These are phyloP conservation scores for Sphenopsis melanotis DNA, from an alignment of 2,797 vertebrate genomes.

Conservation along the genomic window DNA sequence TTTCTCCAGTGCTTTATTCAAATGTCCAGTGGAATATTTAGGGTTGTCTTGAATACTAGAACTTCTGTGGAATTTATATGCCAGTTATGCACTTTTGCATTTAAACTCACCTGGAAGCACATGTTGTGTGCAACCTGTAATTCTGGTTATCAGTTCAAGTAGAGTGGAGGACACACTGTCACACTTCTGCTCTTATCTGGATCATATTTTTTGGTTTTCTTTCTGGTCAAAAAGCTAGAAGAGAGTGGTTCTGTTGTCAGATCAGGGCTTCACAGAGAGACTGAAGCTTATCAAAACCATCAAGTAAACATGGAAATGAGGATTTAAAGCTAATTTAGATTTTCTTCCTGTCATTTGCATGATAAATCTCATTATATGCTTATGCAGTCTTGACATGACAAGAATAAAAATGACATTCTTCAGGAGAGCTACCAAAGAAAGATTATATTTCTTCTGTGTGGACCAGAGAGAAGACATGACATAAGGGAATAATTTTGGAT, in stretches of 20 bases:
- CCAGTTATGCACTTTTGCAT: neutral
- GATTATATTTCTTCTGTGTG: neutral
- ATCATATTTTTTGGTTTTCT: neutral
- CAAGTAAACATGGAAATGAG: neutral
- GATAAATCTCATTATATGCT: neutral
- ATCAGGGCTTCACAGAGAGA: neutral
- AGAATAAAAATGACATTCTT: neutral
- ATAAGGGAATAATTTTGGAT: neutral
- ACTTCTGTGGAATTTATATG: neutral
- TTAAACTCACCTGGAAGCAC: neutral
- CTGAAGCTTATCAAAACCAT: neutral
- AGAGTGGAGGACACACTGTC: neutral
- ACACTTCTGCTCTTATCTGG: neutral
- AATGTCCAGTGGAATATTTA: neutral
- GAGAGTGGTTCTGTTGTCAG: neutral
- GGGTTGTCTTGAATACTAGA: neutral
- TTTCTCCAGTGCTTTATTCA: neutral
- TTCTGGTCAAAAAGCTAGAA: neutral
- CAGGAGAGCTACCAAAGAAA: neutral
- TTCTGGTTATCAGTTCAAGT: neutral
- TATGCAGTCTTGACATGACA: neutral
- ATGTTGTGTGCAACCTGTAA: neutral
- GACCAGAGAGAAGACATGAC: neutral
- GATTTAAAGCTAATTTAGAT: neutral
- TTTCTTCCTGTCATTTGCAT: neutral